These are phyloP conservation scores for Heterodera schachtii DNA, from an alignment of 1,140 invertebrate species.

Conservation along the genomic window DNA sequence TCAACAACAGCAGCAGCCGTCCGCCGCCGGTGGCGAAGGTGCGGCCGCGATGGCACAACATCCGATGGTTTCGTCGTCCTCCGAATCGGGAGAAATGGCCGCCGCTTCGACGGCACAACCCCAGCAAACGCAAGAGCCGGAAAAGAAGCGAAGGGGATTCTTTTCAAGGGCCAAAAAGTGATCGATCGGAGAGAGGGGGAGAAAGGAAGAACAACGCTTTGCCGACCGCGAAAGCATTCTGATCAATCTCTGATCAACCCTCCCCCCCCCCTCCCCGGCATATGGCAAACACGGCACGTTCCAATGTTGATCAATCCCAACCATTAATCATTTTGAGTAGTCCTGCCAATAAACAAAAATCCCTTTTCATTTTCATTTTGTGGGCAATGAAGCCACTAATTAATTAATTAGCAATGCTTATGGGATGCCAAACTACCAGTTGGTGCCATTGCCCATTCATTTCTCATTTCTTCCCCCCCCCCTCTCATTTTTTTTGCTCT, in stretches of 20 bases:
- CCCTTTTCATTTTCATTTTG: neutral
- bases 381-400: neutral
- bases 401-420: neutral
- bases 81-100: conserved; percentile 23
- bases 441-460: neutral
- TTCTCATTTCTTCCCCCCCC: too few relatives aligned
- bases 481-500: neutral
- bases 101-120: neutral
- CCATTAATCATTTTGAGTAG: too few relatives aligned
- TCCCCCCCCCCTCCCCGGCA: neutral
- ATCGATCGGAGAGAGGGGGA: neutral
- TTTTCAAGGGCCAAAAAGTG: conserved; percentile 45
- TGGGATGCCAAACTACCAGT: neutral
- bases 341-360: neutral
- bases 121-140: conserved; percentile 28
- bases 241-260: neutral
- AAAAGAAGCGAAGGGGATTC: conserved; percentile 43
- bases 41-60: neutral
- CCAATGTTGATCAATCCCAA: too few relatives aligned
- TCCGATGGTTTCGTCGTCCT: conserved; percentile 10
- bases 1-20: conserved; percentile 25
- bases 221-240: too few relatives aligned
- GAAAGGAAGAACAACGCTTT: too few relatives aligned
- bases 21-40: neutral
- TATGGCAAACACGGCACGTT: too few relatives aligned